Evolutionary conservation across 2,797 vertebrate species (phyloP).

Genomic region (Chaetodon trifasciatus): DNA sequence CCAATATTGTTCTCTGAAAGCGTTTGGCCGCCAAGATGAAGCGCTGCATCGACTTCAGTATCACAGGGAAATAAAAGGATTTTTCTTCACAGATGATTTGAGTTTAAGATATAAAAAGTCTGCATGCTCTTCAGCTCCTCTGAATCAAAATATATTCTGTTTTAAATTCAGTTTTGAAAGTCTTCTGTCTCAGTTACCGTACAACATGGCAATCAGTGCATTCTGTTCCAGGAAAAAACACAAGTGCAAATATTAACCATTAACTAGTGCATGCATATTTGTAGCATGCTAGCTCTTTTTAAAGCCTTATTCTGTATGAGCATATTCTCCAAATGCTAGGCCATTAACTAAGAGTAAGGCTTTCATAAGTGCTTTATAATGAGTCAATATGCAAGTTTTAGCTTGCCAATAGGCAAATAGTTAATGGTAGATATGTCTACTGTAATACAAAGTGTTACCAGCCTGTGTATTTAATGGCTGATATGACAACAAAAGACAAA

Average conservation of each 20-base stretch:
- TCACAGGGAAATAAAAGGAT: slow-evolving; percentile 17
- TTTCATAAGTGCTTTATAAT: too few species aligned
- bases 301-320: too few species aligned
- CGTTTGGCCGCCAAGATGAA: slow-evolving; percentile 25
- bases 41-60: slow-evolving; percentile 32
- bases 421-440: too few species aligned
- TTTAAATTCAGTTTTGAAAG: slow-evolving; percentile 13
- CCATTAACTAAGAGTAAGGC: too few species aligned
- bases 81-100: slow-evolving; percentile 45
- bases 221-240: slow-evolving; percentile 37
- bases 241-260: too few species aligned
- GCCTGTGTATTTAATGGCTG: slow-evolving; percentile 25
- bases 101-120: not conserved
- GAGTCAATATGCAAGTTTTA: too few species aligned
- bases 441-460: too few species aligned
- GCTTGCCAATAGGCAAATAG: too few species aligned
- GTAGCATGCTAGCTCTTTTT: too few species aligned
- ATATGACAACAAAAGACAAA: slow-evolving; percentile 31
- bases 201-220: slow-evolving; percentile 29
- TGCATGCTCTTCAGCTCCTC: slow-evolving; percentile 6
- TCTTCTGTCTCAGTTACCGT: slow-evolving; percentile 13
- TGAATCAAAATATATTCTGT: not conserved
- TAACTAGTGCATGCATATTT: too few species aligned
- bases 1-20: slow-evolving; percentile 20
- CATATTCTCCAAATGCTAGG: too few species aligned